Evolutionary conservation across 2,797 vertebrate genomes (phyloP), one percentile per base, ranked within the genome.

Genomic region (Peromyscus aztecus): DNA sequence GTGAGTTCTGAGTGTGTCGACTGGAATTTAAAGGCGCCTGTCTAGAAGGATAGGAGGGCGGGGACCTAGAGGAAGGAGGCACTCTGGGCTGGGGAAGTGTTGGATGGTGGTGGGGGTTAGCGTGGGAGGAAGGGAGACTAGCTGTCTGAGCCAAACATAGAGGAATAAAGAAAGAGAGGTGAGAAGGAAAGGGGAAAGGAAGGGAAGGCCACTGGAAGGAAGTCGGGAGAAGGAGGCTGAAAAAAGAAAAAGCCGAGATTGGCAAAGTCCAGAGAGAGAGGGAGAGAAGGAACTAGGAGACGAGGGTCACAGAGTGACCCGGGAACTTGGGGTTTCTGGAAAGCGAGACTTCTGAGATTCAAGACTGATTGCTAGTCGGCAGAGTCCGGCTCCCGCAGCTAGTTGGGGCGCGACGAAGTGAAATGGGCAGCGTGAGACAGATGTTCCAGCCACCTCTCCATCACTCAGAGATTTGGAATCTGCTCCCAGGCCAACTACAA

Each of bases 361-460:
- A 63, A 93, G 91, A 89, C 46, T 81, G n/a, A 80, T 94, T 76
- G 71, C 27, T 78, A 57, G 55, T 65, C 76, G 29, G 89, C 61
- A 95, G 71, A 65, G n/a, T 93, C 55, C 11, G 6, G 85, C 86
- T 95, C 76, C 24, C 3, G 59, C 86, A 95, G 95, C 34, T 86
- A 94, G 88, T 11, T 88, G 87, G 80, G 49, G 71, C 95, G 92
- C 55, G 13, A 65, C 95, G 89, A 95, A 97, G 75, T 96, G 89
- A 91, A 95, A 98, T 93, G 97, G 84, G 94, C 95, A 89, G 90
- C 9, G 52, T 67, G 65, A 87, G 80, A 77, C 89, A 94, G 92
- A 94, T 52, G 31, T 95, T 90, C 43, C 89, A 57, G 97, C 43
- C 73, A 65, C 81, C 67, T 65, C 87, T 85, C 84, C 17, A 43